These are phyloP conservation scores for Rotaria magnacalcarata DNA, from an alignment of 2,888 invertebrate genomes.

Conservation along the genomic window DNA sequence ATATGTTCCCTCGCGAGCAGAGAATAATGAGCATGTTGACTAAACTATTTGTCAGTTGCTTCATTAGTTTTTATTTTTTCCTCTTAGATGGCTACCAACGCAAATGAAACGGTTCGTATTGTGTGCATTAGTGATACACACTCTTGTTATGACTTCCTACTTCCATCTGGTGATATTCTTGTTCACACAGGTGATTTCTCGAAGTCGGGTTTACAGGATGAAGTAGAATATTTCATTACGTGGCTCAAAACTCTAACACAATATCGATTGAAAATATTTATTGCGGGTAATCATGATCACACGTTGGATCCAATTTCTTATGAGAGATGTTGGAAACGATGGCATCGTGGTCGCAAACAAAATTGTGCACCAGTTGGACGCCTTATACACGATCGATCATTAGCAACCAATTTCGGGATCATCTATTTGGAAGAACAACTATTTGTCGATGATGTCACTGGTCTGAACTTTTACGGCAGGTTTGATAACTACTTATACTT, in stretches of 20 bases:
- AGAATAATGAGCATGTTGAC: no score
- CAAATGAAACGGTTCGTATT: slow-evolving; percentile 12
- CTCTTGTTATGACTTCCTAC: not conserved
- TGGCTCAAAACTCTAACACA: slow-evolving; percentile 31
- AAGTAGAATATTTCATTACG: slow-evolving; percentile 23
- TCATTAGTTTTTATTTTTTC: no score
- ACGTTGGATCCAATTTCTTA: not conserved
- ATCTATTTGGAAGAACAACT: not conserved
- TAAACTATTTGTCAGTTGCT: no score
- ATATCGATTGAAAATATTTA: not conserved
- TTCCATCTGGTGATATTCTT: slow-evolving; percentile 61
- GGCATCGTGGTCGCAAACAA: not conserved
- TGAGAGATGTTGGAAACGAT: not conserved
- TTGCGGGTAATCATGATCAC: slow-evolving; percentile 41
- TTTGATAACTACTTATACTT: not conserved
- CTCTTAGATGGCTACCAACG: no score
- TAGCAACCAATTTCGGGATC: not conserved
- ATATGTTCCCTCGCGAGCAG: no score
- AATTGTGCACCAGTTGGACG: not conserved
- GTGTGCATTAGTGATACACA: slow-evolving; percentile 45
- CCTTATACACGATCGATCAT: not conserved
- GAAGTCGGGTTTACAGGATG: not conserved
- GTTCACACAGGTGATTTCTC: slow-evolving; percentile 40
- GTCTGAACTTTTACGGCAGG: not conserved
- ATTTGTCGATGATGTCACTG: not conserved